Percentiles rank a stretch among this genome's conserved stretches.
Evolutionary conservation across 2,888 invertebrate species (phyloP).

Genomic region (Drosophila neoperkinsi): DNA sequence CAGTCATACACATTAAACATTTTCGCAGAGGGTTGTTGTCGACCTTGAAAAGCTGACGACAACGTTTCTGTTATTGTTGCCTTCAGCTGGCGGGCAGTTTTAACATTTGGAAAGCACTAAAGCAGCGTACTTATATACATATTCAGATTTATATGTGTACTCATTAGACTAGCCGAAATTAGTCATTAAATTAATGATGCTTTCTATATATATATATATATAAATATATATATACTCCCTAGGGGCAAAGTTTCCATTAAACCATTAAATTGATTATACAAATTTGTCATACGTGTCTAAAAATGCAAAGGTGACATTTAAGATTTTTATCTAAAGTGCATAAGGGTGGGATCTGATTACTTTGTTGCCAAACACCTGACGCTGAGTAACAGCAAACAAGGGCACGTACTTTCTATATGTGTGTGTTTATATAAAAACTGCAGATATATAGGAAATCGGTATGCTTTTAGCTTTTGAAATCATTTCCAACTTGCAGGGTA

Average conservation of each 20-base stretch:
- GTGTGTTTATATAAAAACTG: neutral
- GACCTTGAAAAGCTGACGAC: constrained; percentile 68
- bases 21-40: constrained; percentile 45
- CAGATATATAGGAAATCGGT: neutral
- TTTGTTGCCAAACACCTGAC: neutral
- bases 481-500: neutral
- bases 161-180: neutral
- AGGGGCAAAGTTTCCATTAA: neutral
- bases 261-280: neutral
- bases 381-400: neutral
- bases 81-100: constrained; percentile 31
- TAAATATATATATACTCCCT: neutral
- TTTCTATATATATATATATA: neutral
- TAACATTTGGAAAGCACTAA: constrained; percentile 45
- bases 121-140: constrained; percentile 1
- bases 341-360: neutral
- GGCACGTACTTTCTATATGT: neutral
- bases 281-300: neutral
- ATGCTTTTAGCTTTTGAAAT: neutral
- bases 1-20: constrained; percentile 3
- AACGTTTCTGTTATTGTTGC: constrained; percentile 21
- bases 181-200: neutral
- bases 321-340: neutral
- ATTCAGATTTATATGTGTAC: neutral
- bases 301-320: neutral